These are phyloP conservation scores for Mesocricetus auratus DNA, from an alignment of 2,113 vertebrate genomes.

Conservation along the genomic window DNA sequence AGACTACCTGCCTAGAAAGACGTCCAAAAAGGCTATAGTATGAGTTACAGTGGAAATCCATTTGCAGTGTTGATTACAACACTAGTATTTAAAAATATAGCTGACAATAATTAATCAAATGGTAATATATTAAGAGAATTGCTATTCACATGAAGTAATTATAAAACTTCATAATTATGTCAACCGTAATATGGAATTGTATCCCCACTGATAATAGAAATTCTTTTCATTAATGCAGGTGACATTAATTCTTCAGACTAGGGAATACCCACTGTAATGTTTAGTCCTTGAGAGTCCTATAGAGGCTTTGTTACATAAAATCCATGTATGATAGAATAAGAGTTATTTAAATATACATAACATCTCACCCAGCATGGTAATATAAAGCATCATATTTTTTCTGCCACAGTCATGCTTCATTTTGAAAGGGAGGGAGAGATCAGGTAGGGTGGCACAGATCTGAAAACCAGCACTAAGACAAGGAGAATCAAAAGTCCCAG, in stretches of 20 bases:
- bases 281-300: background rate
- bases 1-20: background rate
- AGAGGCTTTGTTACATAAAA: slow-evolving; percentile 28
- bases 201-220: background rate
- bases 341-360: background rate
- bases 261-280: background rate
- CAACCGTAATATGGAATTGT: background rate
- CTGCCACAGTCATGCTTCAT: background rate
- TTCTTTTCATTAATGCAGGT: background rate
- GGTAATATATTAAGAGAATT: background rate
- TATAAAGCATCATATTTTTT: background rate
- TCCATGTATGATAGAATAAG: background rate
- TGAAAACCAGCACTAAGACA: background rate
- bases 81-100: slow-evolving; percentile 21
- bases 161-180: slow-evolving; percentile 11
- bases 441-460: background rate
- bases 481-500: background rate
- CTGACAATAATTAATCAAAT: background rate
- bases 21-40: background rate
- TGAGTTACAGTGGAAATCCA: background rate
- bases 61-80: background rate
- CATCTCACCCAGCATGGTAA: slow-evolving; percentile 6
- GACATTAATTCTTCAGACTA: slow-evolving; percentile 29
- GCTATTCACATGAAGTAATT: background rate
- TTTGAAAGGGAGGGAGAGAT: background rate